Evolutionary conservation across 2,888 invertebrate species (phyloP), one percentile per base, ranked within the genome.

Genomic region (Pollenia labialis): DNA sequence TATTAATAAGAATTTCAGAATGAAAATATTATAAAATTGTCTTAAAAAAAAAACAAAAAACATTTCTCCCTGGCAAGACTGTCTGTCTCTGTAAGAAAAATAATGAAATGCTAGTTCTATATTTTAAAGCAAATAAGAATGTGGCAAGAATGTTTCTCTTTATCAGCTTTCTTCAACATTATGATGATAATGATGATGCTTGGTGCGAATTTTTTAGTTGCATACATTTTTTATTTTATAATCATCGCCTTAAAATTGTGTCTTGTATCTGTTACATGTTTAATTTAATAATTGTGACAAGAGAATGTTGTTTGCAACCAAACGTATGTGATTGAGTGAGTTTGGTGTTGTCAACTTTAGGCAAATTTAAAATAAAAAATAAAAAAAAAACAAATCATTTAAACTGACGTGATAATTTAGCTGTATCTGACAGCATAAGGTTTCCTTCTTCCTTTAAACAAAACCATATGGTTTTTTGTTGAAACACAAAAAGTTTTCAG

Each of bases 281-380:
- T 68, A 68, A 75, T 60, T 75, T 58, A 60, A 68, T 81, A 75
- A 81, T 74, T 72, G 56, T 66, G 44, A 14, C 50, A 48, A 44
- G 9, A 11, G 58, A 50, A 74, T 52, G 32, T 23, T 46, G 46
- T n/a, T 72, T 16, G 2, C 23, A 18, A 60, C 4, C 14, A 60
- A 60, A 7, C 18, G 7, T n/a, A 32, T 46, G 54, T 11, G 44
- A 32, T 7, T 48, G 16, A 11, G 7, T 42, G 2, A 16, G 16
- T 44, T 69, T 62, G 18, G 12, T 50, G 18, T 42, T 58, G 32
- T 23, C 18, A 44, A 48, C 42, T 60, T 50, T 52, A 62, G 69
- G 50, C n/a, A 80, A 71, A 62, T 60, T 50, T 46, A 1, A 48
- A 77, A 66, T 68, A 32, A 32, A 6, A 32, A 23, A 23, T 2